Base-by-base conservation (phyloP, 2,888 invertebrate species). In the Parelbella ahira region DNA sequence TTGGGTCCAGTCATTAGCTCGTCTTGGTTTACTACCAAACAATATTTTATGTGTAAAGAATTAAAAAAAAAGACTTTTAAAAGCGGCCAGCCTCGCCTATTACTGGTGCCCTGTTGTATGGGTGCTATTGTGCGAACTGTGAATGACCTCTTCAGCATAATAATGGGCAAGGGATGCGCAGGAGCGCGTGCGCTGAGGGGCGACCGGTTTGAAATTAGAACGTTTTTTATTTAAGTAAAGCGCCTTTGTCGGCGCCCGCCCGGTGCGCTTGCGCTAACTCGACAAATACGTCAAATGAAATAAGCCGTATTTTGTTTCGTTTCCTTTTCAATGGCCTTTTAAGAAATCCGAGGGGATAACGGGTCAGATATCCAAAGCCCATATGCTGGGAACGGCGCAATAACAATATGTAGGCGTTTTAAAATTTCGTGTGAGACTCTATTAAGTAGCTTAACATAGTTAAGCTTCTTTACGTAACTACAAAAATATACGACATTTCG, bases 171-270 rank as follows among this genome's bases (percentile, higher is more conserved):
- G 84, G 86, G 41, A 86, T 86, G 84, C 84, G 86, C 84, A 81
- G 78, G 80, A 76, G 82, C 81, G 82, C 83, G 81, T 82, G 73
- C 70, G 63, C 66, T 63, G 66, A 76, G 77, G 83, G 73, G 60
- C 54, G 77, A 84, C 86, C 83, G 83, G 86, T 87, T 87, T 84
- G 71, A 82, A 87, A 84, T 87, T 87, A 87, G 86, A 86, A 83
- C 84, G 83, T 81, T 84, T 86, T 83, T 79, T 79, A 73, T 75
- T 68, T 60, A 54, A 61, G 58, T 61, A 57, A 54, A 65, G 61
- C 62, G 63, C 69, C 78, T 84, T 87, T 87, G 86, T 86, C 84
- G 84, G 83, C 70, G 75, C 68, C 79, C 79, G 80, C 83, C 84
- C 72, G 79, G 80, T 76, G 82, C 70, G 82, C 73, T 60, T 73